These are phyloP conservation scores for Latrodectus elegans DNA, from an alignment of 2,888 invertebrate species.

Conservation along the genomic window DNA sequence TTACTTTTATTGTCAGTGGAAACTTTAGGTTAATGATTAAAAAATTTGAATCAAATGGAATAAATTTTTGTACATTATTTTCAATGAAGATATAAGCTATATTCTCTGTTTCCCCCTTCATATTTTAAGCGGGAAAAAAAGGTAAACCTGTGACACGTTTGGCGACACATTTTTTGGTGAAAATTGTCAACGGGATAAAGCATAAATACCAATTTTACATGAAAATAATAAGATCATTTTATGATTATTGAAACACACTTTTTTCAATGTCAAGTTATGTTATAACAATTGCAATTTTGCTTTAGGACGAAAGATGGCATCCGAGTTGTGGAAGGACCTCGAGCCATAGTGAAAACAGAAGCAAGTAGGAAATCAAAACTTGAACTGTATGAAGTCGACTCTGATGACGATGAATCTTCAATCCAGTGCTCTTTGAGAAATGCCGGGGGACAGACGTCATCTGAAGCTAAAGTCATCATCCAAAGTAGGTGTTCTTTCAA, in stretches of 20 bases:
- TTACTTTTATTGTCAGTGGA: too few relatives aligned
- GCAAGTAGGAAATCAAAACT: conserved; percentile 20
- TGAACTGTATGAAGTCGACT: conserved; percentile 31
- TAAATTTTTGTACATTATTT: too few relatives aligned
- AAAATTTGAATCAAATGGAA: too few relatives aligned
- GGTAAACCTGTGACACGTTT: too few relatives aligned
- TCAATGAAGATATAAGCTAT: too few relatives aligned
- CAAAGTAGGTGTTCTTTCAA: conserved; percentile 12
- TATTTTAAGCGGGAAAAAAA: too few relatives aligned
- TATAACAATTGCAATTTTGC: not conserved
- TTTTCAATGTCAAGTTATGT: not conserved
- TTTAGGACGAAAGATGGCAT: conserved; percentile 53
- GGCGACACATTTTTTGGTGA: too few relatives aligned
- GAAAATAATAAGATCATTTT: too few relatives aligned
- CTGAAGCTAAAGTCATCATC: conserved; percentile 44
- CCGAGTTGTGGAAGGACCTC: conserved; percentile 21
- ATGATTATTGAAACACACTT: not conserved
- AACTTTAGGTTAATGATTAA: too few relatives aligned
- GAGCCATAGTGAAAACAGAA: conserved; percentile 8
- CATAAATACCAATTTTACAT: too few relatives aligned
- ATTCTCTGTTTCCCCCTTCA: too few relatives aligned
- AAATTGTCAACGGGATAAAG: too few relatives aligned
- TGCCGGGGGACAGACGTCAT: conserved; percentile 11
- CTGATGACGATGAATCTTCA: conserved; percentile 43
- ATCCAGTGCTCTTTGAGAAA: conserved; percentile 42